phyloP scores from a whole-genome alignment of 1,140 invertebrate genomes.

The Ips typographus region DNA sequence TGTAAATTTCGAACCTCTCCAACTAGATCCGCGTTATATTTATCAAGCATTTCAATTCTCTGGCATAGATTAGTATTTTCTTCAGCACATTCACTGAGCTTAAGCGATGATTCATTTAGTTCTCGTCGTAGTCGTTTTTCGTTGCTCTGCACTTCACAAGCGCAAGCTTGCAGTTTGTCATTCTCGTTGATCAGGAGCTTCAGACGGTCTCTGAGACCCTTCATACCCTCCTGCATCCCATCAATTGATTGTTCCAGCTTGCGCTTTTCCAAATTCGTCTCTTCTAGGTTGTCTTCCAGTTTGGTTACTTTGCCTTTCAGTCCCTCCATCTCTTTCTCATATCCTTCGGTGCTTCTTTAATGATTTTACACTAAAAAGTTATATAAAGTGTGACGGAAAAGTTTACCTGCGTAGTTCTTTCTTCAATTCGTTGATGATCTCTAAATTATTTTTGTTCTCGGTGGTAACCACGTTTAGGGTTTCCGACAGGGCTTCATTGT shows the following conservation, averaged over 20 bases:
- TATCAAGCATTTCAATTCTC: slow-evolving; percentile 15
- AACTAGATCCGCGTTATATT: not conserved
- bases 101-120: slow-evolving; percentile 10
- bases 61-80: slow-evolving; percentile 13
- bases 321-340: not conserved
- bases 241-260: slow-evolving; percentile 14
- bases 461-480: slow-evolving; percentile 11
- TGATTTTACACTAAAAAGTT: not conserved
- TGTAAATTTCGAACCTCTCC: no score
- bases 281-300: slow-evolving; percentile 25
- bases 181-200: slow-evolving; percentile 18
- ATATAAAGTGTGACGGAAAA: not conserved
- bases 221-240: not conserved
- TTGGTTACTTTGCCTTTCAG: not conserved
- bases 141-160: not conserved
- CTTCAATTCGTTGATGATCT: slow-evolving; percentile 12
- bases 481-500: slow-evolving; percentile 3
- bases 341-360: slow-evolving; percentile 8
- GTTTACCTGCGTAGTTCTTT: slow-evolving; percentile 5
- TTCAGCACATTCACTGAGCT: slow-evolving; percentile 9
- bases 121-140: slow-evolving; percentile 9
- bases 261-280: not conserved
- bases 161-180: not conserved
- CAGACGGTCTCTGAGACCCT: slow-evolving; percentile 7
- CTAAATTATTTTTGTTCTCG: slow-evolving; percentile 26